Base-by-base conservation (phyloP, 2,113 vertebrate species). In the Rhizomys pruinosus region DNA sequence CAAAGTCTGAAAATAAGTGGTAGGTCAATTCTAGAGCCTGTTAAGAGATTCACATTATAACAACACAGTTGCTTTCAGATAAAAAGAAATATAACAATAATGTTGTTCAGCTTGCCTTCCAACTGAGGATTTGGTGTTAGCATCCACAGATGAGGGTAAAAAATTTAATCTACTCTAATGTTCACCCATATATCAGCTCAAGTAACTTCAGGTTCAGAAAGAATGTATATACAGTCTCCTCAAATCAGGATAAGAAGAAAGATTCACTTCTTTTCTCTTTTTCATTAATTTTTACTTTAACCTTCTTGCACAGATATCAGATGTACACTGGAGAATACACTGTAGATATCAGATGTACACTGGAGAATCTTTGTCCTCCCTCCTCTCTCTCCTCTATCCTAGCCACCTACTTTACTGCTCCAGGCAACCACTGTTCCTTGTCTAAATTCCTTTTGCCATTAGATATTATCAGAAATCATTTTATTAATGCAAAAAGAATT, bases 401-500 rank as follows among this genome's bases (percentile, higher is more conserved):
- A 78, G 8, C 34, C 16, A 61, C 15, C 57, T 63, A 76, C 27
- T 47, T 42, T 92, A 25, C 47, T 79, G 25, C 57, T 89, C 73
- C 16, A 78, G 68, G 82, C 69, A n/a, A 79, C 78, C 66, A 55
- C 64, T 37, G 37, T 76, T 92, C 63, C 59, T 71, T 27, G 27
- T 39, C 89, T 82, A 42, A 78, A 64, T 69, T 79, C 77, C 74
- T 92, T 63, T 90, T 73, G 63, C 66, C 92, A 55, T 74, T 93
- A 81, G 66, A 96, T 87, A 89, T 66, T 57, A 87, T 47, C n/a
- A 52, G 79, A 84, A 89, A 86, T 94, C 11, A 66, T 73, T 34
- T 92, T 13, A 55, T 72, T 93, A 81, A 96, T 94, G 29, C 37
- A 76, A 91, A 95, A 95, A 55, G 25, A 95, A 90, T 84, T n/a